Conservation (phyloP, 1,140 invertebrate genomes). For the Parapsyche elsis region DNA sequence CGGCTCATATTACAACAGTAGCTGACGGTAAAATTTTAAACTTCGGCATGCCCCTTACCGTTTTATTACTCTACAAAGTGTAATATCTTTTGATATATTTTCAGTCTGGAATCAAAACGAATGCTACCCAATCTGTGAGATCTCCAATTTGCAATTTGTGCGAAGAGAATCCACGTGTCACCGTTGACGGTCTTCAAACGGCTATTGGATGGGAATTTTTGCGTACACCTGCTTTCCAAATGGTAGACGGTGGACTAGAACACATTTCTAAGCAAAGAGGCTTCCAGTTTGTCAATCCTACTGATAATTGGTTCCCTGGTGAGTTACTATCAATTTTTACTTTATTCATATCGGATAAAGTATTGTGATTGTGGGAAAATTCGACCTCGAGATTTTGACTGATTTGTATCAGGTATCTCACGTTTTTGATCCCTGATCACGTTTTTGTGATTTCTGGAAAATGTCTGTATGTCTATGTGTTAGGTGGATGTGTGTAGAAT, state of each 20-base stretch:
- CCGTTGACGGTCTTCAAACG: conserved; percentile 75
- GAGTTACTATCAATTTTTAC: conserved; percentile 57
- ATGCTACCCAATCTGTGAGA: conserved; percentile 83
- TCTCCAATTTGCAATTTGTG: conserved; percentile 84
- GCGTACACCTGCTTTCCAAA: conserved; percentile 72
- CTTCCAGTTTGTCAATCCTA: conserved; percentile 87
- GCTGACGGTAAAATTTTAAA: too few species aligned
- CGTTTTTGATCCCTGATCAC: too few species aligned
- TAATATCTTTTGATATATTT: too few species aligned
- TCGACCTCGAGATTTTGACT: background rate
- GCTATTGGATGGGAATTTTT: conserved; percentile 85
- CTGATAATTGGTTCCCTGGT: conserved; percentile 89
- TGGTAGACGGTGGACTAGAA: conserved; percentile 76
- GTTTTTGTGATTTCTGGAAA: too few species aligned
- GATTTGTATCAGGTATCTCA: too few species aligned
- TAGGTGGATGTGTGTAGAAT: too few species aligned
- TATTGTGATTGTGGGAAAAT: background rate
- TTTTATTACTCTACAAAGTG: too few species aligned
- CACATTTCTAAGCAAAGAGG: conserved; percentile 78
- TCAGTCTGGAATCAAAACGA: conserved; percentile 75
- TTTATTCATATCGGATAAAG: too few species aligned
- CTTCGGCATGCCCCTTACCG: too few species aligned
- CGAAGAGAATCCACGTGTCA: conserved; percentile 77
- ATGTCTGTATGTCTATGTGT: too few species aligned
- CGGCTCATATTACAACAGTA: too few species aligned